Conservation (phyloP, 2,113 vertebrate genomes). For the Halichoeres trimaculatus region DNA sequence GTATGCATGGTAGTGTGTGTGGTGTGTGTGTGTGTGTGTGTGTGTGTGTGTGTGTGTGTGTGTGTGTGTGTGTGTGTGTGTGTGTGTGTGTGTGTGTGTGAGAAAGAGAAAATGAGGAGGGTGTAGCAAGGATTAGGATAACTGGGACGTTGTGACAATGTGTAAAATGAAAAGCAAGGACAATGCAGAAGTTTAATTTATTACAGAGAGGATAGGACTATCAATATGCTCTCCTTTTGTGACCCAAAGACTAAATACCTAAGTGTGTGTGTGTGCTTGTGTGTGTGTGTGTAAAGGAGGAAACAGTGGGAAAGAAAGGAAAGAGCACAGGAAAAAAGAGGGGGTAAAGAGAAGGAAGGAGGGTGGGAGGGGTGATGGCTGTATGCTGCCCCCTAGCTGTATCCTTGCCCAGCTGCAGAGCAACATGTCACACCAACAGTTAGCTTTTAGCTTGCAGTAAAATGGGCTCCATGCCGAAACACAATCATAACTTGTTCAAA, state of each 20-base stretch:
- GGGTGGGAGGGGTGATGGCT: slow-evolving; percentile 67
- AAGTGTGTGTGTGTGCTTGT: slow-evolving; percentile 51
- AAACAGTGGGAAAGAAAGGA: not conserved
- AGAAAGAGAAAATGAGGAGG: not conserved
- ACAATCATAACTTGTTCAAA: not conserved
- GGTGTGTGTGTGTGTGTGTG: slow-evolving; percentile 23
- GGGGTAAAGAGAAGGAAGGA: slow-evolving; percentile 9
- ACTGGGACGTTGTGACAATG: slow-evolving; percentile 86
- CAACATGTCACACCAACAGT: not conserved
- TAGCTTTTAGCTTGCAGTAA: not conserved
- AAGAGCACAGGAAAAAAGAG: not conserved
- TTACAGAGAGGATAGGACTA: slow-evolving; percentile 83
- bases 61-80: slow-evolving; percentile 23
- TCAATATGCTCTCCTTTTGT: slow-evolving; percentile 81
- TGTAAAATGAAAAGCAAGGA: slow-evolving; percentile 86
- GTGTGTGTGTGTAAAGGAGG: slow-evolving; percentile 13
- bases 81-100: slow-evolving; percentile 11
- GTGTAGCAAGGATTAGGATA: slow-evolving; percentile 70
- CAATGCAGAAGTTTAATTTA: slow-evolving; percentile 86
- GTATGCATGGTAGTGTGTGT: no score
- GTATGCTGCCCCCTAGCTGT: slow-evolving; percentile 82
- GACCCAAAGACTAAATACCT: slow-evolving; percentile 72
- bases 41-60: slow-evolving; percentile 4
- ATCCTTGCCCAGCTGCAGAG: slow-evolving; percentile 37
- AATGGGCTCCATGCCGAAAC: not conserved